phyloP scores from a whole-genome alignment of 2,888 invertebrate genomes.

The Trissonchulus sp. region DNA sequence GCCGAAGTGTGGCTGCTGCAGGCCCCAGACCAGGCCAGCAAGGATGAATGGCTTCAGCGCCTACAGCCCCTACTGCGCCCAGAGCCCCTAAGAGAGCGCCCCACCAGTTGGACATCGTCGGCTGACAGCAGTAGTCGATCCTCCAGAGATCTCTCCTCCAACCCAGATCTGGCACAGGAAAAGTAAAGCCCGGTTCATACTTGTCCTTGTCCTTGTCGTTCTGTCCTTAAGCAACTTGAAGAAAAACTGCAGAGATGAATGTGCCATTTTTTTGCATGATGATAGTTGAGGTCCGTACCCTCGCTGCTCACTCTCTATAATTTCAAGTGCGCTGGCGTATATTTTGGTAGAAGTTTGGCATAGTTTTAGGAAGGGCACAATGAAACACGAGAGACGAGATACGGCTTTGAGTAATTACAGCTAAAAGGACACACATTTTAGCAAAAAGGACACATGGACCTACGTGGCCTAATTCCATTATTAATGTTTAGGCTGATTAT shows the following conservation, averaged over 20 bases:
- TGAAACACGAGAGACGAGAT: no score
- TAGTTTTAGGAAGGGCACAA: no score
- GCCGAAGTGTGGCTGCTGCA: constrained; percentile 88
- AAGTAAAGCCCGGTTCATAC: no score
- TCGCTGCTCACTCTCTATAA: neutral
- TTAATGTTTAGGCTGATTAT: no score
- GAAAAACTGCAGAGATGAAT: neutral
- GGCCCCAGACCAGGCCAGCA: constrained; percentile 38
- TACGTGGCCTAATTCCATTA: no score
- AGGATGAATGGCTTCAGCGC: constrained; percentile 42
- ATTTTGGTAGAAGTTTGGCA: no score
- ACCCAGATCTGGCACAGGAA: constrained; percentile 18
- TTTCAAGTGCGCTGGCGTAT: neutral
- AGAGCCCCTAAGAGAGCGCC: constrained; percentile 23
- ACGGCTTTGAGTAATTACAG: no score
- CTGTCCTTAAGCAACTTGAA: no score
- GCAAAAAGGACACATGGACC: no score
- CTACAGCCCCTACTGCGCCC: neutral
- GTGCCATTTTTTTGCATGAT: neutral
- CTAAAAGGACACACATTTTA: no score
- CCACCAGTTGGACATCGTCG: constrained; percentile 27
- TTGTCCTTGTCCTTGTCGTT: no score
- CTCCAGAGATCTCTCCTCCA: constrained; percentile 25
- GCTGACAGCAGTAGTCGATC: constrained; percentile 27
- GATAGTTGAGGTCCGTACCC: neutral